phyloP scores from a whole-genome alignment of 2,113 vertebrate species.

The Siniperca knerii region DNA sequence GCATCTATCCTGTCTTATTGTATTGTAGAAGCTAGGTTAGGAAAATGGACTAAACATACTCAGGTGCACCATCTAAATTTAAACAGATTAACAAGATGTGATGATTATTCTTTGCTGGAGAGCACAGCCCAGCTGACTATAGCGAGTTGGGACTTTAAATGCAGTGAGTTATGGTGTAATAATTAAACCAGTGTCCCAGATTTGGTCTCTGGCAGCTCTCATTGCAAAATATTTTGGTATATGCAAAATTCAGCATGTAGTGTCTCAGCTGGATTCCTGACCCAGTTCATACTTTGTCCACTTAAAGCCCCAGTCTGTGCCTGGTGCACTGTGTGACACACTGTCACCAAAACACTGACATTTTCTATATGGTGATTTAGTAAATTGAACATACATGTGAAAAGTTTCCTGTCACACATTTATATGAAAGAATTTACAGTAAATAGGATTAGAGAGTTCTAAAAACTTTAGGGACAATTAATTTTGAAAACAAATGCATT shows the following conservation, averaged over 20 bases:
- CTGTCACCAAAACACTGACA: background rate
- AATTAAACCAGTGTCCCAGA: conserved; percentile 74
- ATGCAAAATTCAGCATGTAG: conserved; percentile 72
- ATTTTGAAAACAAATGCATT: background rate
- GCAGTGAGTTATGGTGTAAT: conserved; percentile 47
- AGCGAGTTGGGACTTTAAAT: conserved; percentile 42
- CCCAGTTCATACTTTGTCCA: conserved; percentile 75
- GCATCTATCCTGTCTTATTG: background rate
- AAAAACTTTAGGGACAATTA: background rate
- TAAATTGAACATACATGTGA: background rate
- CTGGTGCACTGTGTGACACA: conserved; percentile 12
- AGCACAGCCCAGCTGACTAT: conserved; percentile 3
- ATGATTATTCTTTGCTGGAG: conserved; percentile 20
- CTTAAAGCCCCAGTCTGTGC: conserved; percentile 46
- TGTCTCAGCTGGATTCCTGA: conserved; percentile 77
- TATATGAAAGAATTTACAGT: background rate
- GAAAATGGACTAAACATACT: conserved; percentile 5
- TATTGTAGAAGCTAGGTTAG: background rate
- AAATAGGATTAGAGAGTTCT: background rate
- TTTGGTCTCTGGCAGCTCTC: conserved; percentile 63
- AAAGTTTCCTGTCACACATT: background rate
- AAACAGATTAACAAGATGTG: conserved; percentile 9
- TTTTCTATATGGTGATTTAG: background rate
- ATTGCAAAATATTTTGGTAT: conserved; percentile 73
- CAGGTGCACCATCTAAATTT: background rate